A percentile compares a stretch with the other conserved stretches of the same genome.
These are phyloP conservation scores for Thumatha senex DNA, from an alignment of 2,888 invertebrate species.

Conservation along the genomic window DNA sequence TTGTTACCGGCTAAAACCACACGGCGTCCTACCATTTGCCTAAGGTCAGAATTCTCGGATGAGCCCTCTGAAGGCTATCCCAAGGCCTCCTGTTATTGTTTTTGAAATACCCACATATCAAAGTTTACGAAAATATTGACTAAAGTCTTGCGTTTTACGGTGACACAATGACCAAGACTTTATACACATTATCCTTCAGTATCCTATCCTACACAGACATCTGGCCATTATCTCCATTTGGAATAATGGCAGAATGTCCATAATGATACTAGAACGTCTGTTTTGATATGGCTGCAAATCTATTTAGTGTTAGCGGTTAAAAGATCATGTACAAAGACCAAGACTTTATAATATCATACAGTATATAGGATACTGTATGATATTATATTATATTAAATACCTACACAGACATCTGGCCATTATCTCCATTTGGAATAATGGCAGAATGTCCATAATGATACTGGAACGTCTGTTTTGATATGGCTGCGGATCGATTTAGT, in stretches of 20 bases:
- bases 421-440: constrained; percentile 18
- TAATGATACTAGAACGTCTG: constrained; percentile 13
- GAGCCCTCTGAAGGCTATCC: too few species aligned
- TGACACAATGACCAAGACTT: too few species aligned
- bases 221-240: constrained; percentile 16
- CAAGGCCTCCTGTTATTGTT: too few species aligned
- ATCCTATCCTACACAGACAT: constrained; percentile 25
- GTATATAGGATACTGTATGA: too few species aligned
- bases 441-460: constrained; percentile 6
- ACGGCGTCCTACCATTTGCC: too few species aligned
- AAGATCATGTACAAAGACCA: background rate
- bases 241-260: constrained; percentile 1
- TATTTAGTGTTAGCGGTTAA: background rate
- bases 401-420: constrained; percentile 20
- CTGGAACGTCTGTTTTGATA: constrained; percentile 11
- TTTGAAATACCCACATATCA: too few species aligned
- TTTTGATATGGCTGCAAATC: constrained; percentile 4
- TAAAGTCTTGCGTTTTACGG: too few species aligned
- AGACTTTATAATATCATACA: background rate
- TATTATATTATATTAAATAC: too few species aligned
- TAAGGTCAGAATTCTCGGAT: too few species aligned
- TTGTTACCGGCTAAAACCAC: too few species aligned
- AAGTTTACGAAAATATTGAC: too few species aligned
- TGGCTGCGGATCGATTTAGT: constrained; percentile 1
- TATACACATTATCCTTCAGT: constrained; percentile 2